Base-by-base conservation (phyloP, 2,113 vertebrate species). In the Passer domesticus region DNA sequence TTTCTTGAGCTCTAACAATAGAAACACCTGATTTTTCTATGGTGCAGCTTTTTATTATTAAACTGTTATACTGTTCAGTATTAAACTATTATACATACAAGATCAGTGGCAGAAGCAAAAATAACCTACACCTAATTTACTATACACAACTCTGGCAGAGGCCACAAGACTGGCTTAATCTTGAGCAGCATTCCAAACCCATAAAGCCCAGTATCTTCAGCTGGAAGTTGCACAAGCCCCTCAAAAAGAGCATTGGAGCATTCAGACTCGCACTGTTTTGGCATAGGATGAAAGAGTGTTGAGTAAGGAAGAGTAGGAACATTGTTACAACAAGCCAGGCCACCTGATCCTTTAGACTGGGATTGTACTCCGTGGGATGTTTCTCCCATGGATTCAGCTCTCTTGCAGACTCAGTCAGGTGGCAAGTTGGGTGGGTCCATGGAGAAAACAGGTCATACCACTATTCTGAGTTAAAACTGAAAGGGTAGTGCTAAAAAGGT, bases 161-260 rank as follows among this genome's bases (percentile, higher is more conserved):
- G 37, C 33, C 23, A 53, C 44, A 53, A 46, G 50, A 24, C 10
- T 47, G 44, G 35, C 8, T 69, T 77, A 49, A 9, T 33, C 30
- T 68, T 82, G 12, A 1, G 2, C 17, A 79, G 52, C 31, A 30
- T 22, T 83, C 87, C 37, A 49, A 75, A 37, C 5, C 5, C 7
- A 3, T 39, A 68, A 83, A 76, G 7, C 7, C 12, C 6, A 15
- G 1, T 12, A 31, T 17, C 22, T 82, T 82, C 66, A 87, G 5
- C 22, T 52, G 41, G 24, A 75, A 78, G 25, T 72, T 68, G 43
- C 11, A 59, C 25, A 43, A 6, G 8, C 0, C 1, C 2, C 30
- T 19, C 0, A 1, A 10, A 83, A 55, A 62, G 8, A 76, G 37
- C 68, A 56, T 0, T 2, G 1, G 6, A 31, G 10, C 11, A 68